Percentiles rank a stretch among this genome's conserved stretches.
These are phyloP conservation scores for Helicolenus hilgendorfi DNA, from an alignment of 2,797 vertebrate species.

Conservation along the genomic window DNA sequence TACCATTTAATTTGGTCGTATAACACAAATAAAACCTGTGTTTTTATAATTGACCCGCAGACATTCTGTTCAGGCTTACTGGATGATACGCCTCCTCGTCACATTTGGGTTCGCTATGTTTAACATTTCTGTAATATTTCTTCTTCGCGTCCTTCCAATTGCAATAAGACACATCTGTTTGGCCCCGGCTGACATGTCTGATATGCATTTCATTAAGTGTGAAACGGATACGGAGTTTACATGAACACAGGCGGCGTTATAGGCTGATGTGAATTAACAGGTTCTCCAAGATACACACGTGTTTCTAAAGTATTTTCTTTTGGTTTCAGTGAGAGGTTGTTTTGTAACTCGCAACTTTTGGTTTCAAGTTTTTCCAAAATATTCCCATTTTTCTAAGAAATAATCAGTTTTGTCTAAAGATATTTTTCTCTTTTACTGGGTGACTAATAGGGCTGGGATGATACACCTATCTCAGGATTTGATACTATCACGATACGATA, in stretches of 20 bases:
- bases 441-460: accelerated
- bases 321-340: not conserved
- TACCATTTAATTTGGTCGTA: slow-evolving; percentile 38
- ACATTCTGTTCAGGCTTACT: slow-evolving; percentile 8
- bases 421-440: not conserved
- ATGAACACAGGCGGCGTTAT: not conserved
- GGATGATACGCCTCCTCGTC: slow-evolving; percentile 19
- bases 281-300: slow-evolving; percentile 23
- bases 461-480: accelerated
- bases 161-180: slow-evolving; percentile 56
- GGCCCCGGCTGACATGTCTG: slow-evolving; percentile 27
- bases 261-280: slow-evolving; percentile 29
- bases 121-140: slow-evolving; percentile 43
- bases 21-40: slow-evolving; percentile 44
- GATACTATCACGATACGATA: accelerated
- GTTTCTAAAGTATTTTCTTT: not conserved
- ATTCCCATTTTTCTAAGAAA: not conserved
- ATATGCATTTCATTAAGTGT: slow-evolving; percentile 40
- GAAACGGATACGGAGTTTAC: slow-evolving; percentile 38
- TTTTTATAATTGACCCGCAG: not conserved
- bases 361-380: not conserved
- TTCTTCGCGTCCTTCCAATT: slow-evolving; percentile 17
- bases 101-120: slow-evolving; percentile 29
- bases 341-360: not conserved
- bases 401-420: not conserved